A percentile compares a stretch with the other conserved stretches of the same genome.
Conservation (phyloP, 2,888 invertebrate genomes). For the Scaptomyza caliginosa region DNA sequence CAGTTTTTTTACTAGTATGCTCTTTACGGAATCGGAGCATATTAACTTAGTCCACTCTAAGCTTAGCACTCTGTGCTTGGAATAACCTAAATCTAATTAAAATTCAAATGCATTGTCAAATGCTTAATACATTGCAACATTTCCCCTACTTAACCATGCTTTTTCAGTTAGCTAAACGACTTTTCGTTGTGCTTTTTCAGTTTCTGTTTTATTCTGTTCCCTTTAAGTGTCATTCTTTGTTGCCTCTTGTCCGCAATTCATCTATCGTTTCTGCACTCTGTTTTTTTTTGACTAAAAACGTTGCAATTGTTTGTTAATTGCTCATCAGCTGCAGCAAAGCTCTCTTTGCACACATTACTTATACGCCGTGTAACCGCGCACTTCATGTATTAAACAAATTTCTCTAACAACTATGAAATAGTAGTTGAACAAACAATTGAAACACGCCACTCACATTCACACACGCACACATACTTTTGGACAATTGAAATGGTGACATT, state of each 20-base stretch:
- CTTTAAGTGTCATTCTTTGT: conserved; percentile 22
- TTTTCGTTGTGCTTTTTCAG: background rate
- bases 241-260: conserved; percentile 7
- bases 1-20: conserved; percentile 41
- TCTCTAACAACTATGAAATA: conserved; percentile 70
- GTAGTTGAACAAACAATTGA: conserved; percentile 59
- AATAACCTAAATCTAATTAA: background rate
- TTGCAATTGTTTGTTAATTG: conserved; percentile 76
- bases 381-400: conserved; percentile 70
- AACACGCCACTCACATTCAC: too few species aligned
- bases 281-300: conserved; percentile 62
- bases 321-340: conserved; percentile 58
- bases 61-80: background rate
- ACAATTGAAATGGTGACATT: conserved; percentile 67
- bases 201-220: conserved; percentile 4
- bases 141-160: background rate
- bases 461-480: conserved; percentile 3
- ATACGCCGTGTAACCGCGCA: conserved; percentile 66
- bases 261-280: conserved; percentile 42
- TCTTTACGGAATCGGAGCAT: background rate
- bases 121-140: too few species aligned
- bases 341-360: conserved; percentile 58
- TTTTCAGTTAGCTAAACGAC: conserved; percentile 8
- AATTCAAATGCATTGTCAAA: background rate
- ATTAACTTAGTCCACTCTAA: conserved; percentile 1